Evolutionary conservation across 2,888 invertebrate species (phyloP).

Genomic region (Tolmerus cingulatus): DNA sequence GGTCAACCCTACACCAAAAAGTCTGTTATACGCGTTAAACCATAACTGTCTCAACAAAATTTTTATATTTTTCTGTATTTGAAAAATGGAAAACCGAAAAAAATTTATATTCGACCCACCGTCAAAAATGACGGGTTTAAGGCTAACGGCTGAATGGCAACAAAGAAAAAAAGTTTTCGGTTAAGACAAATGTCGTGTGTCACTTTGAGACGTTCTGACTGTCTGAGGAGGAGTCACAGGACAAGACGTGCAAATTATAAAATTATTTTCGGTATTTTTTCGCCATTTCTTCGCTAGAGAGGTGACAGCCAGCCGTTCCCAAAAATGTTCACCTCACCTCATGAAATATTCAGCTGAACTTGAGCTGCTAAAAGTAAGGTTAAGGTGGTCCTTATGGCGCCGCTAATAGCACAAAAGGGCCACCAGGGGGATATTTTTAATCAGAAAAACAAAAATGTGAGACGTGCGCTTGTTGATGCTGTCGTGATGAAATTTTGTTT

Average conservation of each 20-base stretch:
- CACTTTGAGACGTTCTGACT: background rate
- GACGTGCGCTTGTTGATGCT: background rate
- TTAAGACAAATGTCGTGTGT: background rate
- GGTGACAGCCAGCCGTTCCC: background rate
- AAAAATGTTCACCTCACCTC: background rate
- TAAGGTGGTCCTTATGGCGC: background rate
- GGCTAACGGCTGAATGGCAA: background rate
- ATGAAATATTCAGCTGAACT: conserved; percentile 22
- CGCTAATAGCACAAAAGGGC: background rate
- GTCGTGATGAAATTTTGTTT: background rate
- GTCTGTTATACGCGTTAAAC: background rate
- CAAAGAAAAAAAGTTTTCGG: background rate
- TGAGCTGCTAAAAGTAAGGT: background rate
- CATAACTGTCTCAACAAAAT: background rate
- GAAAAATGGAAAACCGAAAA: background rate
- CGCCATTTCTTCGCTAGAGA: background rate
- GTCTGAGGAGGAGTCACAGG: background rate
- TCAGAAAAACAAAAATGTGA: background rate
- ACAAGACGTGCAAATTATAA: background rate
- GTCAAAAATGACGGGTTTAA: background rate
- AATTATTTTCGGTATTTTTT: background rate
- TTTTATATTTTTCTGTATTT: background rate
- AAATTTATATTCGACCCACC: background rate
- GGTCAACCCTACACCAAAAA: background rate
- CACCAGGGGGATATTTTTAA: background rate